These are phyloP conservation scores for Falco rusticolus DNA, from an alignment of 2,797 vertebrate species.

Conservation along the genomic window DNA sequence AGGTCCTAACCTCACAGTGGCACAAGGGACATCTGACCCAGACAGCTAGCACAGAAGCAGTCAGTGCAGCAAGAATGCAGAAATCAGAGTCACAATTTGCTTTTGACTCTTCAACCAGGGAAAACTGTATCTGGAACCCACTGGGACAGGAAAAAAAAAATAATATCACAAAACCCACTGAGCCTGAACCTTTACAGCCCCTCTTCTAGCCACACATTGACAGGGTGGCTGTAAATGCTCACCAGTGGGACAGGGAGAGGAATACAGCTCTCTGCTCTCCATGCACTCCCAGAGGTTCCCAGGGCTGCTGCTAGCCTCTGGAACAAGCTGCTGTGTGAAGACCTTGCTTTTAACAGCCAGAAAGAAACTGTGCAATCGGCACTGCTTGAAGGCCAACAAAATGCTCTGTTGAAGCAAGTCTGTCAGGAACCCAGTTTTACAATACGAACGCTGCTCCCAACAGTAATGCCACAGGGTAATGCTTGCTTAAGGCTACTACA, in stretches of 20 bases:
- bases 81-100: neutral
- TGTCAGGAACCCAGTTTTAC: neutral
- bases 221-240: neutral
- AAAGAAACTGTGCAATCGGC: rapidly evolving
- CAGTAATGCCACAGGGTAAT: neutral
- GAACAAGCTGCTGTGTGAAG: neutral
- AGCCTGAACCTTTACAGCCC: neutral
- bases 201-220: rapidly evolving
- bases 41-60: neutral
- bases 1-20: neutral
- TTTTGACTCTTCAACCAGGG: neutral
- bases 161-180: rapidly evolving
- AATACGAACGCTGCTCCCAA: neutral
- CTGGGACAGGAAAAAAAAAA: neutral
- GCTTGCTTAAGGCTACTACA: neutral
- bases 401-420: neutral
- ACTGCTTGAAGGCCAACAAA: neutral
- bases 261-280: neutral
- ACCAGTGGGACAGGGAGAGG: neutral
- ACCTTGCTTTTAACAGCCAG: neutral
- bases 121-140: neutral
- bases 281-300: neutral
- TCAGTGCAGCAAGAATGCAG: neutral
- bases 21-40: neutral
- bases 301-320: neutral